Base-by-base conservation (phyloP, 2,113 vertebrate species). In the Andinoacara biseriatus region DNA sequence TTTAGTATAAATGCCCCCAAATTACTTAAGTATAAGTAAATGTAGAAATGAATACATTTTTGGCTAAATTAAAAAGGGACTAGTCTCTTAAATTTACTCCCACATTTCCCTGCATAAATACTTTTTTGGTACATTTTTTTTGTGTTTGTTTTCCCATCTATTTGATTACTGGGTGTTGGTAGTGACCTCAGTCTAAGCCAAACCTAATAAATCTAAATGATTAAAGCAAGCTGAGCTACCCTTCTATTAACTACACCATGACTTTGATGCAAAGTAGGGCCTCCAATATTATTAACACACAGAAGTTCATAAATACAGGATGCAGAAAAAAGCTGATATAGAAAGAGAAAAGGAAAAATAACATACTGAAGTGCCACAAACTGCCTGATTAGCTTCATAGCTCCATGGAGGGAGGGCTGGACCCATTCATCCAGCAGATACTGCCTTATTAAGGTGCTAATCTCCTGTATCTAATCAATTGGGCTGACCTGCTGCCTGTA, bases 391-490 rank as follows among this genome's bases (percentile, higher is more conserved):
- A 65, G 58, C 60, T 31, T 65, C 80, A 54, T 15, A 29, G 58
- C 29, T 14, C 56, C 60, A 80, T 57, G 33, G n/a, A n/a, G n/a
- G n/a, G n/a, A n/a, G n/a, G n/a, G n/a, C n/a, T n/a, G n/a, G n/a
- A n/a, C n/a, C n/a, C n/a, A 67, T 0, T 52, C 76, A 65, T 74
- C 67, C 67, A 22, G 69, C 84, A 83, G 75, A 86, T 33, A 26
- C 78, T 18, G 60, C 89, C 87, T 80, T 88, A 89, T 90, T 86
- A 84, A 78, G 87, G 7, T 58, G 15, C 10, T 58, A 52, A 57
- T 77, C 49, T 35, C 24, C 6, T 24, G 33, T 13, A 46, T 56
- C 63, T 58, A 35, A 40, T 84, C 40, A 80, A 35, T 13, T 38
- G 54, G 26, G 17, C 22, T 80, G 76, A 74, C 74, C 65, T 43